These are phyloP conservation scores for Melanotus villosus DNA, from an alignment of 2,888 invertebrate species.

Conservation along the genomic window DNA sequence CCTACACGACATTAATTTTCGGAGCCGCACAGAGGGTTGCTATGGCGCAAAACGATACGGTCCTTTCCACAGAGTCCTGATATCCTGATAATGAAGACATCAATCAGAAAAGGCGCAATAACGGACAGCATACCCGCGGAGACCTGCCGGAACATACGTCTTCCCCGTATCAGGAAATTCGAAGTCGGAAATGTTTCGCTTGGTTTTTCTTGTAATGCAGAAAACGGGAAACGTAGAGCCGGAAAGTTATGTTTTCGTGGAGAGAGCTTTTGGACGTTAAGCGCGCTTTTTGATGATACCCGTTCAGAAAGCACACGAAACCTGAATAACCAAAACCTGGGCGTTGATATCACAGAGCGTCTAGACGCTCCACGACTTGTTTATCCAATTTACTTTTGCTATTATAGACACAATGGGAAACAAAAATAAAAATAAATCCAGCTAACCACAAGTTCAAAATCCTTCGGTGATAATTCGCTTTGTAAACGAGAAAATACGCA, in stretches of 20 bases:
- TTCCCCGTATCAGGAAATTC: conserved; percentile 8
- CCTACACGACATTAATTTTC: neutral
- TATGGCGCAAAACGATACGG: conserved; percentile 13
- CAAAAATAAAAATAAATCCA: neutral
- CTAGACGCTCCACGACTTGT: neutral
- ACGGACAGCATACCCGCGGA: neutral
- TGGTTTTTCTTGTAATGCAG: conserved; percentile 3
- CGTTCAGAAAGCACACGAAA: neutral
- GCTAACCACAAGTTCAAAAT: neutral
- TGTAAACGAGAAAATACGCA: no score
- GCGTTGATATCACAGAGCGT: neutral
- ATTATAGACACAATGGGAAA: neutral
- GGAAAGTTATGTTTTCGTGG: conserved; percentile 5
- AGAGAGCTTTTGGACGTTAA: conserved; percentile 1
- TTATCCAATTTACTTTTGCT: neutral
- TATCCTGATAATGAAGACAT: conserved; percentile 36
- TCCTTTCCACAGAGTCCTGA: conserved; percentile 3
- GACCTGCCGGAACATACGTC: conserved; percentile 26
- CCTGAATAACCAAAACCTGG: neutral
- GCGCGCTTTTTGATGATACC: conserved; percentile 13
- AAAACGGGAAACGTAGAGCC: neutral
- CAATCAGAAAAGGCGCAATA: conserved; percentile 32
- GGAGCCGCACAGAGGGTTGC: neutral
- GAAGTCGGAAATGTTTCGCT: conserved; percentile 10
- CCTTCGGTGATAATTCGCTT: neutral